Conservation (phyloP, 1,140 invertebrate genomes). For the Leucophenga varia region DNA sequence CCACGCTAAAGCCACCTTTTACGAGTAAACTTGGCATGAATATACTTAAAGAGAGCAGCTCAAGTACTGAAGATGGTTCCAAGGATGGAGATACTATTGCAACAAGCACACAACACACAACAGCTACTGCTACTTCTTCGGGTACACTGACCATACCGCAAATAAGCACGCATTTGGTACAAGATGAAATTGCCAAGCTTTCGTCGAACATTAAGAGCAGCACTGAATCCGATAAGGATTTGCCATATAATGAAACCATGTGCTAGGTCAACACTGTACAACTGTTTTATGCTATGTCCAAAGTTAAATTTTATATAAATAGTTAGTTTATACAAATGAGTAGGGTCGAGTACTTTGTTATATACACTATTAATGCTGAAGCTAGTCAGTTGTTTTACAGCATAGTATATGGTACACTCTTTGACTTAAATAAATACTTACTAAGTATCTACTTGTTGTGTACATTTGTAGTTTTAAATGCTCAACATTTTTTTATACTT, state of each 20-base stretch:
- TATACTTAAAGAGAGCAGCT: slow-evolving; percentile 55
- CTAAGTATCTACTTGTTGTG: too few relatives aligned
- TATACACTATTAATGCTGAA: slow-evolving; percentile 10
- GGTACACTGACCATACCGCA: slow-evolving; percentile 39
- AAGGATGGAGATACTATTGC: slow-evolving; percentile 29
- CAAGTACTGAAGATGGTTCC: slow-evolving; percentile 52
- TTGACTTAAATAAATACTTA: too few relatives aligned
- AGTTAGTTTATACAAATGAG: too few relatives aligned
- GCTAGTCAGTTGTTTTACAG: too few relatives aligned
- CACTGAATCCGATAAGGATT: slow-evolving; percentile 56
- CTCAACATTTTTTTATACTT: too few relatives aligned
- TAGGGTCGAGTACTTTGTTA: too few relatives aligned
- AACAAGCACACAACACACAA: too few relatives aligned
- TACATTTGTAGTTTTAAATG: too few relatives aligned
- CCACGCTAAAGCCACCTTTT: slow-evolving; percentile 45
- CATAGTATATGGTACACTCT: too few relatives aligned
- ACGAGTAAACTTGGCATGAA: slow-evolving; percentile 48
- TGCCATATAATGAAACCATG: slow-evolving; percentile 56
- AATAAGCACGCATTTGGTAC: slow-evolving; percentile 52
- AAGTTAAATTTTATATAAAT: too few relatives aligned
- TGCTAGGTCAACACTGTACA: slow-evolving; percentile 34
- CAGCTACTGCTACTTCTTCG: slow-evolving; percentile 20
- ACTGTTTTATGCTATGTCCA: too few relatives aligned
- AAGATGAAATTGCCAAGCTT: slow-evolving; percentile 55
- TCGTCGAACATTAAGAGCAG: slow-evolving; percentile 56